Conservation (phyloP, 2,797 vertebrate genomes). For the Microchirus variegatus region DNA sequence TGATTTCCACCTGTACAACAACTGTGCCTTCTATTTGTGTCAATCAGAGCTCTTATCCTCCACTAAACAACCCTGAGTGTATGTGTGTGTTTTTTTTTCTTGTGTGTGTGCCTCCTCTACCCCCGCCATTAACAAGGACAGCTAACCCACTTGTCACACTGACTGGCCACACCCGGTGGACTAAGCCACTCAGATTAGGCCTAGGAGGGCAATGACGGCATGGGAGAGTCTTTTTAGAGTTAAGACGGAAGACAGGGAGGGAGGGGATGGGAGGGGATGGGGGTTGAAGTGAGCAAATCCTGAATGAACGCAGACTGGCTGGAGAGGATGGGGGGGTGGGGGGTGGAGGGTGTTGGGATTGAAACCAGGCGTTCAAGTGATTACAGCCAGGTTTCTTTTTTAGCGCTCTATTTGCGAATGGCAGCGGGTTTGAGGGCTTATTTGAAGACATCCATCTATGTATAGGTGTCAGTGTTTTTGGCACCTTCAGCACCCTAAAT, state of each 20-base stretch:
- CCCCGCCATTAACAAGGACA: constrained; percentile 54
- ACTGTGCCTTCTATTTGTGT: constrained; percentile 21
- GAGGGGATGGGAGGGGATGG: constrained; percentile 2
- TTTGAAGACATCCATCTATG: constrained; percentile 57
- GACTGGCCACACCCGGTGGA: constrained; percentile 70
- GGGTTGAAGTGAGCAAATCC: constrained; percentile 64
- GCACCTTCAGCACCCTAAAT: constrained; percentile 39
- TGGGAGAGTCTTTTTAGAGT: constrained; percentile 58
- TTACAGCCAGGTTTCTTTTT: constrained; percentile 61
- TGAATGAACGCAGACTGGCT: constrained; percentile 61
- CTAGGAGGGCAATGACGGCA: constrained; percentile 59
- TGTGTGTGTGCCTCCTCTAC: constrained; percentile 38
- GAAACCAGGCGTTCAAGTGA: constrained; percentile 58
- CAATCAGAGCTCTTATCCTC: constrained; percentile 34
- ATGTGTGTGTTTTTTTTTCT: too few relatives aligned
- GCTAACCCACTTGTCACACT: constrained; percentile 73
- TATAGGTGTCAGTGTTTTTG: constrained; percentile 45
- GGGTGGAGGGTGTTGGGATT: not conserved
- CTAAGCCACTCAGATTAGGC: constrained; percentile 64
- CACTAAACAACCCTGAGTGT: constrained; percentile 27
- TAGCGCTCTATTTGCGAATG: constrained; percentile 67
- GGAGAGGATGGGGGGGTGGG: constrained; percentile 17
- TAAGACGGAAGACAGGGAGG: constrained; percentile 32
- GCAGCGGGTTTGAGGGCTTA: constrained; percentile 46
- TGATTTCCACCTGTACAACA: constrained; percentile 42